Conservation (phyloP, 2,797 vertebrate genomes). For the Acanthiza pusilla region DNA sequence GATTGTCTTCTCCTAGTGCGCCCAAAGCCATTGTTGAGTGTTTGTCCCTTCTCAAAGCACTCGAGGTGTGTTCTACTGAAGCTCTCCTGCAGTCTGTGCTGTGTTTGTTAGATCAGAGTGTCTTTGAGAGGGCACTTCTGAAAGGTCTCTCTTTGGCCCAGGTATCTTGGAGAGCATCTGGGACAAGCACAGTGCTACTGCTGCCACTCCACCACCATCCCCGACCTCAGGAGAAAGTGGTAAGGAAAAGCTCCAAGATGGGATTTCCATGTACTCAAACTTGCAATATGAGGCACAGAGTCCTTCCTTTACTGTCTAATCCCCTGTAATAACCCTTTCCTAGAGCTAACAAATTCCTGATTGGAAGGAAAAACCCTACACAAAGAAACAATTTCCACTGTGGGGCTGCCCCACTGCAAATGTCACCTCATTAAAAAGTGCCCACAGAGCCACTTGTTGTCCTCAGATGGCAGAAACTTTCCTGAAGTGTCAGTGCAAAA, state of each 20-base stretch:
- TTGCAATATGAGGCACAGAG: background rate
- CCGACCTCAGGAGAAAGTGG: constrained; percentile 93
- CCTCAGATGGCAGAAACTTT: background rate
- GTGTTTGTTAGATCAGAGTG: background rate
- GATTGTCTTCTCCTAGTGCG: background rate
- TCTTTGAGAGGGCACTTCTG: background rate
- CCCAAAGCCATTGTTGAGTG: background rate
- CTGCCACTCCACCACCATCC: constrained; percentile 94
- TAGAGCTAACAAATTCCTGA: background rate
- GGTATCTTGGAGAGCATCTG: constrained; percentile 96
- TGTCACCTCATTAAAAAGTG: background rate
- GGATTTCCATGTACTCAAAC: background rate
- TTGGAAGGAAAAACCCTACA: background rate
- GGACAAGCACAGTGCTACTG: constrained; percentile 95
- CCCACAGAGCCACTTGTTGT: background rate
- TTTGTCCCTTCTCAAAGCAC: background rate
- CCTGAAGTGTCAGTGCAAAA: background rate
- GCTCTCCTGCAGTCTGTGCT: background rate
- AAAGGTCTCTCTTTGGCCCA: constrained; percentile 60
- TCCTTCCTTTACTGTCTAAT: background rate
- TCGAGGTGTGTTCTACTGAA: rapidly evolving
- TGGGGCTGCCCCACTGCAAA: background rate
- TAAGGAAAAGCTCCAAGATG: constrained; percentile 62
- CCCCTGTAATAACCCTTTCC: background rate
- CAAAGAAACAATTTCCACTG: background rate